Evolutionary conservation across 2,888 invertebrate genomes (phyloP), one percentile per base, ranked within the genome.

Genomic region (Ennomos erosarius): DNA sequence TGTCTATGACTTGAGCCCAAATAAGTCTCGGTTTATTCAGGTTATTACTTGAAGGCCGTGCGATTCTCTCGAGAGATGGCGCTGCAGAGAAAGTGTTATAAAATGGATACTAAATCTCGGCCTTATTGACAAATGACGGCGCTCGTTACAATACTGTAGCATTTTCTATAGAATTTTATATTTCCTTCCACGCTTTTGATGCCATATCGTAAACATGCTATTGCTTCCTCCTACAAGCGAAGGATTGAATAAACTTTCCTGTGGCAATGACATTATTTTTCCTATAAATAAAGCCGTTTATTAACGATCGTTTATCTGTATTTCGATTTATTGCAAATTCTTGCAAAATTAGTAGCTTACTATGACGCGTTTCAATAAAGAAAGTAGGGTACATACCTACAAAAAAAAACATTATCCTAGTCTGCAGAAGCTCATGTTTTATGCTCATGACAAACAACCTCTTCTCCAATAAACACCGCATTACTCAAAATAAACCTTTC

Each of bases 111-210:
- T 83, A 83, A 85, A 87, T 84, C 79, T 79, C 73, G 65, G 65
- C 75, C 67, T 73, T 83, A 86, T 85, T 87, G 88, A 88, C 84
- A 87, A 88, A 88, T 84, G 81, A 79, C 75, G 71, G 62, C 62
- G 61, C 80, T 84, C 79, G 79, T 88, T 85, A 84, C 81, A 86
- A 83, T 82, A 71, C 75, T 75, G 74, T 81, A 81, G 83, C 83
- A 75, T 77, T 81, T 82, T 78, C 77, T 68, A 69, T 78, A 76
- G 61, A 68, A 78, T 85, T 85, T 83, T 82, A 82, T 84, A 77
- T 78, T 78, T 79, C 72, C 74, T 74, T 74, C 70, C 70, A 75
- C 67, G 62, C 71, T 69, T 75, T 76, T 74, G 75, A 78, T 73
- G 71, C 70, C 67, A 62, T 73, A 70, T 74, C 75, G 73, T 81